Conservation (phyloP, 2,797 vertebrate species). For the Myotis findleyi region DNA sequence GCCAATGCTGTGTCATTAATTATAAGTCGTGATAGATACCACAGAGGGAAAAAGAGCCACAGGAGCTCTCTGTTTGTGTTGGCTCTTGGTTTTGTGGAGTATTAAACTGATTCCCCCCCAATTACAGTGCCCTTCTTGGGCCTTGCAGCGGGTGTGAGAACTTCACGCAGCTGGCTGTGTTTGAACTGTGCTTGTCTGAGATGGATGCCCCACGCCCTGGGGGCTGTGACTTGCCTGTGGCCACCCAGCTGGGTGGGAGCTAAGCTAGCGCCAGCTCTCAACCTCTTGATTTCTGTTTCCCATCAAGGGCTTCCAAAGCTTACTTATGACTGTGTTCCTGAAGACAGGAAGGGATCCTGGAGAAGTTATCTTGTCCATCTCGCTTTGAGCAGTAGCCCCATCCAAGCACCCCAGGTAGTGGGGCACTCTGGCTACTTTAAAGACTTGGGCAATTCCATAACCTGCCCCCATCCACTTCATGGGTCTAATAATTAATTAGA, state of each 20-base stretch:
- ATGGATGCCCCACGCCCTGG: fast-evolving
- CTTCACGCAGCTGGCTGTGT: background rate
- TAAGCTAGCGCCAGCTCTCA: background rate
- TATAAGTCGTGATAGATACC: fast-evolving
- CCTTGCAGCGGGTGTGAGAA: background rate
- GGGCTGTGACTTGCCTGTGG: background rate
- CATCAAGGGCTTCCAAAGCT: background rate
- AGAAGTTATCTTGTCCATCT: background rate
- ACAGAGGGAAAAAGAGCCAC: background rate
- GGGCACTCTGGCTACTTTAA: background rate
- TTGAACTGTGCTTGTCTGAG: fast-evolving
- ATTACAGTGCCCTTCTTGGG: fast-evolving
- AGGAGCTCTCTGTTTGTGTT: background rate
- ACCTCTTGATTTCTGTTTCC: background rate
- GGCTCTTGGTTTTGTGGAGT: background rate
- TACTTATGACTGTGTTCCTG: background rate
- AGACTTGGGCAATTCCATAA: background rate
- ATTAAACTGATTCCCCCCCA: background rate
- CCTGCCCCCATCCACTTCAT: background rate
- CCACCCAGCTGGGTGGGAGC: background rate
- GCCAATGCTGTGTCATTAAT: fast-evolving
- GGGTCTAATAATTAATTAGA: no score
- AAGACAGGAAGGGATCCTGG: background rate
- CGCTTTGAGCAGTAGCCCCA: background rate
- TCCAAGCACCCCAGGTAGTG: no score